phyloP scores from a whole-genome alignment of 2,888 invertebrate species.

The Morpho helenor region DNA sequence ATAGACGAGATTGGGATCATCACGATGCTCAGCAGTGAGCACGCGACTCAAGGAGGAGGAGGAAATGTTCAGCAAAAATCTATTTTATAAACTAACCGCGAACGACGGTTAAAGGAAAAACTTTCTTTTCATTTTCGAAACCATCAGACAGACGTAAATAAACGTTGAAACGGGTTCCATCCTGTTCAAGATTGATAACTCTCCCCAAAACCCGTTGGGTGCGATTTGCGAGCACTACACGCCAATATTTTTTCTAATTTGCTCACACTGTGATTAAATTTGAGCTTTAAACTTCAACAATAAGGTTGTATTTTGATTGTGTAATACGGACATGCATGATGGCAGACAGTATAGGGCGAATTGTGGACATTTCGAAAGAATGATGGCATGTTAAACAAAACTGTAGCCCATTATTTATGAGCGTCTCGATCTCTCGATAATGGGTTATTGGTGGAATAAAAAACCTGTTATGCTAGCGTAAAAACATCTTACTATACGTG shows the following conservation, averaged over 20 bases:
- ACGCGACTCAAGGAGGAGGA: too few relatives aligned
- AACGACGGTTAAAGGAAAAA: too few relatives aligned
- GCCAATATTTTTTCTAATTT: constrained; percentile 29
- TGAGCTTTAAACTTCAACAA: constrained; percentile 1
- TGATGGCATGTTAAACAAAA: constrained; percentile 65
- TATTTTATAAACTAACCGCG: too few relatives aligned
- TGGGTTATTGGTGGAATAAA: not conserved
- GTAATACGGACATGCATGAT: constrained; percentile 53
- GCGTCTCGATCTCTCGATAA: constrained; percentile 15
- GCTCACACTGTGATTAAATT: constrained; percentile 8
- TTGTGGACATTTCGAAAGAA: constrained; percentile 68
- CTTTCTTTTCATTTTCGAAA: constrained; percentile 61
- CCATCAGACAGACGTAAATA: constrained; percentile 69
- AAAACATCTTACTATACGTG: too few relatives aligned
- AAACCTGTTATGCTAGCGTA: too few relatives aligned
- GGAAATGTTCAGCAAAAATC: too few relatives aligned
- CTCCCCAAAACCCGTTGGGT: constrained; percentile 59
- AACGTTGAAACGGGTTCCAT: constrained; percentile 59
- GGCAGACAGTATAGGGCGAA: constrained; percentile 57
- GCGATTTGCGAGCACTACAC: constrained; percentile 49
- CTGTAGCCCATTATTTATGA: constrained; percentile 51
- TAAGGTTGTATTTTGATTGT: constrained; percentile 17
- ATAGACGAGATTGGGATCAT: too few relatives aligned
- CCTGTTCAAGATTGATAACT: constrained; percentile 69
- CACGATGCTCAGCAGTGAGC: too few relatives aligned